phyloP scores from a whole-genome alignment of 2,113 vertebrate genomes.

The Jacana jacana region DNA sequence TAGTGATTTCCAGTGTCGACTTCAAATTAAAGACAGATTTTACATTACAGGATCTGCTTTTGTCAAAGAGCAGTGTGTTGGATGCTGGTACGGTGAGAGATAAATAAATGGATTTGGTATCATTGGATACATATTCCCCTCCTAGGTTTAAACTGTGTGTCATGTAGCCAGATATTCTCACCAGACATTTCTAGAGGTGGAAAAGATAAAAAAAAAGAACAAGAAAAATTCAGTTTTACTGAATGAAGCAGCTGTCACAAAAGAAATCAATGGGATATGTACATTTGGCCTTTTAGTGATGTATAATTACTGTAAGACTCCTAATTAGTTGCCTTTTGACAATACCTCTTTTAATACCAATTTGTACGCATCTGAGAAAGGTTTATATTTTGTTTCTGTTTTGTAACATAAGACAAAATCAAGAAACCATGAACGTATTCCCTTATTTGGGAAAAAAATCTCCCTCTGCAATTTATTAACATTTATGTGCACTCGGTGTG shows the following conservation, averaged over 20 bases:
- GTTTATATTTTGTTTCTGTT: background rate
- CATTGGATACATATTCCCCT: background rate
- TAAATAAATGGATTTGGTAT: background rate
- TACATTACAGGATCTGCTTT: background rate
- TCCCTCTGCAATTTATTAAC: background rate
- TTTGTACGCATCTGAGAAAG: conserved; percentile 5
- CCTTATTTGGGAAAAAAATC: background rate
- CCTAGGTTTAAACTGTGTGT: background rate
- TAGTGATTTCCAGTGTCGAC: background rate
- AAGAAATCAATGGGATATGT: conserved; percentile 9
- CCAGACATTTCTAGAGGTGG: background rate
- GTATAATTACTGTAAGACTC: conserved; percentile 22
- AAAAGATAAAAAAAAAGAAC: background rate
- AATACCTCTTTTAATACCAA: background rate
- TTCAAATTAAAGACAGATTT: background rate
- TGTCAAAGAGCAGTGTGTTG: background rate
- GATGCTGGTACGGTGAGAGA: background rate
- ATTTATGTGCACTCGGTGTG: background rate
- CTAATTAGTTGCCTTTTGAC: conserved; percentile 31
- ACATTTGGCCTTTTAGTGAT: background rate
- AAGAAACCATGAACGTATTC: background rate
- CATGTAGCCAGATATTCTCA: background rate
- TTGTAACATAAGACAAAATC: background rate
- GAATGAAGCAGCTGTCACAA: background rate
- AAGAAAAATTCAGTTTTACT: background rate